Evolutionary conservation across 2,888 invertebrate species (phyloP), one percentile per base, ranked within the genome.

Genomic region (Myopa tessellatipennis): DNA sequence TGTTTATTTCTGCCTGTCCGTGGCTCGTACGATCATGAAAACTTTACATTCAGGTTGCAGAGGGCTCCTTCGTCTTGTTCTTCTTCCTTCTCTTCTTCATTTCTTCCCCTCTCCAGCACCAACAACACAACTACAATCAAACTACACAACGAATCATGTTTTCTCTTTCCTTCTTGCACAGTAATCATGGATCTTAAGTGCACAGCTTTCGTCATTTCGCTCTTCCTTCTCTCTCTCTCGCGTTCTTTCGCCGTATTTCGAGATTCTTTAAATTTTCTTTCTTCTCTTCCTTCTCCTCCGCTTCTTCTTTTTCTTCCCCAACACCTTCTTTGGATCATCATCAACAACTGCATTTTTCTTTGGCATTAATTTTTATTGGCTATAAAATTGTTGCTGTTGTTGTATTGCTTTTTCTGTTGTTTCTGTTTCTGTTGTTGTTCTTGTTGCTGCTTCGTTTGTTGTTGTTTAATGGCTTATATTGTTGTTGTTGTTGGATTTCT

Each of bases 341-440:
- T 45, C 45, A 45, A n/a, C 12, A 14, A 60, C 60, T 72, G 72
- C 72, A 72, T 72, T 74, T 65, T 65, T 74, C 74, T 26, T 52
- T 61, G 73, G 61, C 40, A 60, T 63, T 65, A 14, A 16, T 65
- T 65, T 65, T 65, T 65, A 65, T 8, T 38, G 26, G 60, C 60
- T 45, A 60, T 60, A 40, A 75, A 68, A 55, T 55, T 67, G 73
- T 50, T 60, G 45, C 4, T 73, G 36, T 36, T n/a, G 58, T 45
- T 63, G 58, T 34, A 38, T 6, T 71, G 50, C 34, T 38, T 26
- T 40, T 60, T 34, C 58, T 58, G 60, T 26, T 68, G 34, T 72
- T 61, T 26, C 50, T 61, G 40, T 18, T 63, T 16, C 36, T 68
- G 34, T 72, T 61, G 45, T 63, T 61, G 40, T 18, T 63, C 26